Percentiles rank a stretch among this genome's conserved stretches.
These are phyloP conservation scores for Branchinecta lindahli DNA, from an alignment of 1,140 invertebrate species.

Conservation along the genomic window DNA sequence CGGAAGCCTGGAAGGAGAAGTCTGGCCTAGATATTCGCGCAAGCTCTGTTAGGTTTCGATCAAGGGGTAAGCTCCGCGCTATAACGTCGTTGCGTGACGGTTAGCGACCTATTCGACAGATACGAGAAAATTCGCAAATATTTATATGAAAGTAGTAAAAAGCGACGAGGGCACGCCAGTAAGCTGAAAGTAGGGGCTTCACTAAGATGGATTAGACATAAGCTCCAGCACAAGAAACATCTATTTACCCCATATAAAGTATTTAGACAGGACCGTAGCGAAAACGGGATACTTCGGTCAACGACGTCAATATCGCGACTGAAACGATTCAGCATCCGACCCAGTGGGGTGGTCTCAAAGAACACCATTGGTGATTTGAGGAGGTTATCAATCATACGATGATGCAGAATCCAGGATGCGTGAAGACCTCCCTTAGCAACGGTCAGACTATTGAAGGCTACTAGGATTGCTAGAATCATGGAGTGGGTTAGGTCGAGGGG, in stretches of 20 bases:
- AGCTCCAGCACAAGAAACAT: background rate
- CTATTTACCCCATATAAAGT: constrained; percentile 34
- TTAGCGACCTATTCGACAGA: too few relatives aligned
- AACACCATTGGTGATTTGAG: constrained; percentile 53
- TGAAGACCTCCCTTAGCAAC: constrained; percentile 30
- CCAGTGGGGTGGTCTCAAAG: constrained; percentile 72
- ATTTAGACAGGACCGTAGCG: constrained; percentile 37
- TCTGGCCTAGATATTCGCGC: too few relatives aligned
- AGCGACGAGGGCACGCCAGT: too few relatives aligned
- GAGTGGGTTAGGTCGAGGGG: too few relatives aligned
- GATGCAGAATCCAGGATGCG: constrained; percentile 39
- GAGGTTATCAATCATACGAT: constrained; percentile 36
- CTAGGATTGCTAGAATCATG: constrained; percentile 28
- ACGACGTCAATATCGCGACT: constrained; percentile 64
- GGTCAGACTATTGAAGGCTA: constrained; percentile 28
- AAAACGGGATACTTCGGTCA: constrained; percentile 41
- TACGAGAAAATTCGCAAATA: too few relatives aligned
- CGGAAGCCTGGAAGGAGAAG: too few relatives aligned
- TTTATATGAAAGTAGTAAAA: too few relatives aligned
- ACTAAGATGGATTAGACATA: too few relatives aligned
- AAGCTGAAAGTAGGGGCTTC: too few relatives aligned
- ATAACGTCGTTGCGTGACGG: too few relatives aligned
- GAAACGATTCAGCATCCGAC: constrained; percentile 69
- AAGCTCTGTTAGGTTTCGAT: too few relatives aligned
- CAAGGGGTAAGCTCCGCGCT: too few relatives aligned